Base-by-base conservation (phyloP, 2,888 invertebrate genomes). In the Caenorhabditis sulstoni region DNA sequence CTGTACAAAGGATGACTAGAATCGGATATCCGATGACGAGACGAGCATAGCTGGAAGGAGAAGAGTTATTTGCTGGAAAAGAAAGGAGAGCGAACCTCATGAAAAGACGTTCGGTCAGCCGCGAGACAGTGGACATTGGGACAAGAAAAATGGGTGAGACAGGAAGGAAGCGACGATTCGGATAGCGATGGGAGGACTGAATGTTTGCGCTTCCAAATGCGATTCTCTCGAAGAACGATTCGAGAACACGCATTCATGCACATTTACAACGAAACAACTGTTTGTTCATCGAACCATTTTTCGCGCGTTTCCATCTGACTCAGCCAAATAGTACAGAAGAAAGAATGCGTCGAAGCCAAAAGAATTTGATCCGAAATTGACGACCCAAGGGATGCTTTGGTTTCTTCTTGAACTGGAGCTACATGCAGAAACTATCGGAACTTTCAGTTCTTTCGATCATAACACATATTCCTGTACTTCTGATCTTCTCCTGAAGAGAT, bases 261-360 rank as follows among this genome's bases (percentile, higher is more conserved):
- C 74, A 74, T 74, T 74, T 74, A 74, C 74, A 74, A 74, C 74
- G 66, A 65, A 74, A 74, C 66, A 74, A 66, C 57, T 73, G 58
- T 65, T 64, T 73, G 59, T 73, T 64, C 59, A 29, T 29, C 47
- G 22, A 50, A 53, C 62, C 49, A 62, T 62, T 57, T 50, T 59
- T 57, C 45, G 47, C 55, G 20, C 16, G 7, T 45, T 58, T 50
- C 49, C 39, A 22, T n/a, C 41, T 70, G 67, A 67, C 58, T 70
- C 70, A 68, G 52, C 37, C 14, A 20, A 29, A 29, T 7, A 29
- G 29, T 29, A 29, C 29, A 29, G 29, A 29, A 29, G 29, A 7
- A 29, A 29, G 44, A 39, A 39, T 11, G 39, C 11, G 39, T 39
- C 39, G 39, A 39, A 39, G 11, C 39, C 39, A 39, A 39, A 11